These are phyloP conservation scores for Nemapogon koenigi DNA, from an alignment of 2,888 invertebrate genomes.

Conservation along the genomic window DNA sequence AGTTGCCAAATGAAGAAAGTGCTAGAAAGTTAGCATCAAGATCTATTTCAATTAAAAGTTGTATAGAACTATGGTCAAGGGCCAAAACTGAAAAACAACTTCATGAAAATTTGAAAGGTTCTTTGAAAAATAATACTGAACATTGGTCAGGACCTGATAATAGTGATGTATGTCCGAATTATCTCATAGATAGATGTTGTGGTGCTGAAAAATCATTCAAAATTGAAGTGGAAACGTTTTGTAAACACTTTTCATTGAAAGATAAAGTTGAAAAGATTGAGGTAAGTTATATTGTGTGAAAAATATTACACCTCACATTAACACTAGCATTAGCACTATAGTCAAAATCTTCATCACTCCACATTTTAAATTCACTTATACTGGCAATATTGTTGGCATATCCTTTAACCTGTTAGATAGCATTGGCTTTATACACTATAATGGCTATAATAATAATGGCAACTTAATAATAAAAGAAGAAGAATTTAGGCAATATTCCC, in stretches of 20 bases:
- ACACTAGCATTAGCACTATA: too few species aligned
- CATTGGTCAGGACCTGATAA: conserved; percentile 27
- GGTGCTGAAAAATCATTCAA: conserved; percentile 72
- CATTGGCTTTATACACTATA: too few species aligned
- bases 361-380: too few species aligned
- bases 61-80: conserved; percentile 82
- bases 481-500: too few species aligned
- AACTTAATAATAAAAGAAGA: too few species aligned
- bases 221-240: conserved; percentile 88
- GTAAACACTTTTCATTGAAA: conserved; percentile 79
- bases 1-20: conserved; percentile 74
- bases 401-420: too few species aligned
- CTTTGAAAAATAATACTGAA: conserved; percentile 33
- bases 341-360: too few species aligned
- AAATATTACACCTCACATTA: conserved; percentile 21
- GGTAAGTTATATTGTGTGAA: conserved; percentile 48
- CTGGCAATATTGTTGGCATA: too few species aligned
- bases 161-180: conserved; percentile 47
- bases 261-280: conserved; percentile 90
- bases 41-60: conserved; percentile 78
- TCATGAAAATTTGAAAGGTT: conserved; percentile 67
- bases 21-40: conserved; percentile 78
- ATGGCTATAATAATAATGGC: too few species aligned
- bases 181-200: conserved; percentile 61
- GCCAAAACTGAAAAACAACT: conserved; percentile 64